These are phyloP conservation scores for Lamellibrachia satsuma DNA, from an alignment of 2,888 invertebrate species.

Conservation along the genomic window DNA sequence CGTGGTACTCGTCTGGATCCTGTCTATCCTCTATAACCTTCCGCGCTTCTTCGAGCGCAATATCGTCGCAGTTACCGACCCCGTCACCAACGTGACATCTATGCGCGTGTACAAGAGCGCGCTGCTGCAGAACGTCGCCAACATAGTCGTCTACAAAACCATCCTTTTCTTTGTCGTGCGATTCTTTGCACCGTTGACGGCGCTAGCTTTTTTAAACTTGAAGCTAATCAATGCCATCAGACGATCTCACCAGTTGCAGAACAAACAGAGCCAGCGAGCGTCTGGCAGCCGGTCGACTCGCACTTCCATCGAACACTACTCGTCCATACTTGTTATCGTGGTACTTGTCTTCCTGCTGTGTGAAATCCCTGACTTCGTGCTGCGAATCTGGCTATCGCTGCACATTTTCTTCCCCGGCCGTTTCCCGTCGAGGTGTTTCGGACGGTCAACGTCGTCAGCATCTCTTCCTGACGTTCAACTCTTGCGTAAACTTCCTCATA, in stretches of 20 bases:
- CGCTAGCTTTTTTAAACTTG: constrained; percentile 42
- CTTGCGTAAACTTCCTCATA: too few relatives aligned
- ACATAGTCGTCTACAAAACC: constrained; percentile 41
- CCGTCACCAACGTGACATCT: constrained; percentile 26
- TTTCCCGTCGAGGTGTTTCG: constrained; percentile 29
- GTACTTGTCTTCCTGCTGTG: constrained; percentile 39
- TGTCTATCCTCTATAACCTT: constrained; percentile 42
- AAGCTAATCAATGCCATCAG: constrained; percentile 40
- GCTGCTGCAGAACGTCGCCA: constrained; percentile 33
- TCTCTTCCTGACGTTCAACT: too few relatives aligned
- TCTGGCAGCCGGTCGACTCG: background rate
- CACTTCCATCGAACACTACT: constrained; percentile 22
- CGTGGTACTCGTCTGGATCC: constrained; percentile 36
- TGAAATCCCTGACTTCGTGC: constrained; percentile 41
- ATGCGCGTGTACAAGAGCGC: constrained; percentile 26
- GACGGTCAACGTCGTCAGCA: constrained; percentile 39
- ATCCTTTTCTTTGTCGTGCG: constrained; percentile 40
- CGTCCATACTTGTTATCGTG: constrained; percentile 19
- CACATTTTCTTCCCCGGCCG: constrained; percentile 27
- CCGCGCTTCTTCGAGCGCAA: constrained; percentile 42
- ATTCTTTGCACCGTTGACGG: constrained; percentile 37
- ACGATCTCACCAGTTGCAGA: constrained; percentile 14
- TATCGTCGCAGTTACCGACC: constrained; percentile 14
- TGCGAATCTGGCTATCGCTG: constrained; percentile 39
- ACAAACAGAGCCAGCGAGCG: background rate